phyloP scores from a whole-genome alignment of 1,140 invertebrate genomes.

The Dysdera silvatica region DNA sequence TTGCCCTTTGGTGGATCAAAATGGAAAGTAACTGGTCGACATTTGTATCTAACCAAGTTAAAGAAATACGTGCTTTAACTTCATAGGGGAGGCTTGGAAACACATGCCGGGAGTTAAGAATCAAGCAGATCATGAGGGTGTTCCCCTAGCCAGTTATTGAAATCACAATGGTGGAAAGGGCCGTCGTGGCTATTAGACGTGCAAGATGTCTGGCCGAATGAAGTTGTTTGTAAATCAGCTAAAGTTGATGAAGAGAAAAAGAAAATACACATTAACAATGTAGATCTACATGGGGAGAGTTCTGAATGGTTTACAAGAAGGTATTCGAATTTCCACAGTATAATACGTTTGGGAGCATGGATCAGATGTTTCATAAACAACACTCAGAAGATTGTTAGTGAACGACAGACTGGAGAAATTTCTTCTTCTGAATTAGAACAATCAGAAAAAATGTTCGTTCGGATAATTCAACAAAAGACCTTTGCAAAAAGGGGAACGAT shows the following conservation, averaged over 20 bases:
- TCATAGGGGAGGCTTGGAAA: background rate
- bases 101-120: slow-evolving; percentile 7
- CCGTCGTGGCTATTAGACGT: background rate
- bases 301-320: background rate
- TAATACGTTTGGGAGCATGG: background rate
- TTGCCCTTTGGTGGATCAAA: slow-evolving; percentile 12
- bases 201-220: slow-evolving; percentile 6
- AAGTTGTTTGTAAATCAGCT: background rate
- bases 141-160: background rate
- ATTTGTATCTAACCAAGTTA: slow-evolving; percentile 4
- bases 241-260: background rate
- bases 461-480: background rate
- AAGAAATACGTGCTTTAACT: slow-evolving; percentile 4
- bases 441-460: background rate
- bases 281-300: background rate
- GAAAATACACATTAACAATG: background rate
- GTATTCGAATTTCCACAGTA: background rate
- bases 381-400: background rate
- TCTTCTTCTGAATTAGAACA: background rate
- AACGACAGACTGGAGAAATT: background rate
- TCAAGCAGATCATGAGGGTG: background rate
- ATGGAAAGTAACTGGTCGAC: background rate
- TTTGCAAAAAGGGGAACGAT: background rate
- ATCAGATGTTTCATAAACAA: slow-evolving; percentile 4
- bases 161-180: background rate